These are phyloP conservation scores for Coreoperca whiteheadi DNA, from an alignment of 2,113 vertebrate species.

Conservation along the genomic window DNA sequence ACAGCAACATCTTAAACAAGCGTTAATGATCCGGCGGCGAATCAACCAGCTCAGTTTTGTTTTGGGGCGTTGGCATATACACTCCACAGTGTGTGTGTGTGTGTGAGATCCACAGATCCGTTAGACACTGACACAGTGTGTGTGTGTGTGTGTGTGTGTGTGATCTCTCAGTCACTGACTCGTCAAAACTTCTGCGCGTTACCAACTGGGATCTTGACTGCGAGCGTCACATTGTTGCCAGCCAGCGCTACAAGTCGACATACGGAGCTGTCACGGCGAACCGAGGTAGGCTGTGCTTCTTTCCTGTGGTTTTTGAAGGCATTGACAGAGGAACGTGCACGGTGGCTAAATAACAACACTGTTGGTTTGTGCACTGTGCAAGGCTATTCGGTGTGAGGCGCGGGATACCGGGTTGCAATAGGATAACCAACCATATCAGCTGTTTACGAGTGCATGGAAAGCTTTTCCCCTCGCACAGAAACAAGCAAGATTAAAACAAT, in stretches of 20 bases:
- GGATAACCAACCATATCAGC: conserved; percentile 4
- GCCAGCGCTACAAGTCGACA: conserved; percentile 48
- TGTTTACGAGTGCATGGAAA: not conserved
- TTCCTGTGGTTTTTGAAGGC: not conserved
- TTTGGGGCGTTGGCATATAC: conserved; percentile 57
- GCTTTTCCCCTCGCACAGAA: not conserved
- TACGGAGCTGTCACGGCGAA: conserved; percentile 53
- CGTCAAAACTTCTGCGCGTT: conserved; percentile 69
- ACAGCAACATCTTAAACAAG: conserved; percentile 47
- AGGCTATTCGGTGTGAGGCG: not conserved
- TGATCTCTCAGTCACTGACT: conserved; percentile 42
- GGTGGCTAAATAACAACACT: conserved; percentile 9
- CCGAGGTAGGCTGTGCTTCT: conserved; percentile 66
- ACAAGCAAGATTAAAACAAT: conserved; percentile 12
- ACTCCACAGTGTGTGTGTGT: not conserved
- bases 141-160: conserved; percentile 20
- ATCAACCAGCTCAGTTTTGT: conserved; percentile 46
- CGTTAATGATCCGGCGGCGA: conserved; percentile 38
- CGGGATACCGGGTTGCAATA: not conserved
- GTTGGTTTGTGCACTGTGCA: conserved; percentile 4
- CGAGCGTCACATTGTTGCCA: conserved; percentile 41
- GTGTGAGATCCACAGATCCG: conserved; percentile 6
- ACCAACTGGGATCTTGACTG: conserved; percentile 45
- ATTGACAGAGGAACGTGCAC: conserved; percentile 17
- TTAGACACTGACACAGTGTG: conserved; percentile 8